These are phyloP conservation scores for Burhinus oedicnemus DNA, from an alignment of 2,113 vertebrate species.

Conservation along the genomic window DNA sequence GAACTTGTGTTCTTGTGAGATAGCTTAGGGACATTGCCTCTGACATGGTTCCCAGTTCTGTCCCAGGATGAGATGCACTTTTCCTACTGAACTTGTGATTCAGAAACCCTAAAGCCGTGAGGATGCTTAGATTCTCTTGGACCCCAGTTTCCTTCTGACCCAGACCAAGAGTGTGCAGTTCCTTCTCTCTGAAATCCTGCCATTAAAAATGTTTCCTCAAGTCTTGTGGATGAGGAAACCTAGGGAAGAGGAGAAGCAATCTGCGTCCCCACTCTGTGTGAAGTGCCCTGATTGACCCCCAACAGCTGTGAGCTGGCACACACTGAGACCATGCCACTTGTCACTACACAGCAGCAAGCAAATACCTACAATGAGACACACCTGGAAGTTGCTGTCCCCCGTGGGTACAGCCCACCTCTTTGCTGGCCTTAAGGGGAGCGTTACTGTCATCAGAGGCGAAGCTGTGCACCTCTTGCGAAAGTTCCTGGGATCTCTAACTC, in stretches of 20 bases:
- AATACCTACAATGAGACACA: background rate
- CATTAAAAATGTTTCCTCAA: background rate
- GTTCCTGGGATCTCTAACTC: background rate
- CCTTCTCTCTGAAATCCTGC: background rate
- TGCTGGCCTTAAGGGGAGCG: background rate
- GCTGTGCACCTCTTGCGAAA: background rate
- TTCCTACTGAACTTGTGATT: background rate
- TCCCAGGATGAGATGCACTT: background rate
- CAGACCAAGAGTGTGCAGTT: background rate
- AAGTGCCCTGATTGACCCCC: background rate
- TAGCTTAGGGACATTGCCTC: background rate
- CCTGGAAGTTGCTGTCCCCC: background rate
- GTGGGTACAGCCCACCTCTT: background rate
- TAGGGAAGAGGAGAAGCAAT: background rate
- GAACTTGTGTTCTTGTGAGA: background rate
- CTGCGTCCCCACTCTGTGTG: background rate
- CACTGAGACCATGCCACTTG: accelerated
- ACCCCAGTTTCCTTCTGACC: background rate
- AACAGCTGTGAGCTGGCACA: background rate
- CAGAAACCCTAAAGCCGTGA: background rate
- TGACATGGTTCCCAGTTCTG: background rate
- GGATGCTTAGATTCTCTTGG: background rate
- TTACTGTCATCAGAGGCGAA: background rate
- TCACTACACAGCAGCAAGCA: background rate
- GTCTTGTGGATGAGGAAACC: background rate